These are phyloP conservation scores for Lepidostoma basale DNA, from an alignment of 1,140 invertebrate species.

Conservation along the genomic window DNA sequence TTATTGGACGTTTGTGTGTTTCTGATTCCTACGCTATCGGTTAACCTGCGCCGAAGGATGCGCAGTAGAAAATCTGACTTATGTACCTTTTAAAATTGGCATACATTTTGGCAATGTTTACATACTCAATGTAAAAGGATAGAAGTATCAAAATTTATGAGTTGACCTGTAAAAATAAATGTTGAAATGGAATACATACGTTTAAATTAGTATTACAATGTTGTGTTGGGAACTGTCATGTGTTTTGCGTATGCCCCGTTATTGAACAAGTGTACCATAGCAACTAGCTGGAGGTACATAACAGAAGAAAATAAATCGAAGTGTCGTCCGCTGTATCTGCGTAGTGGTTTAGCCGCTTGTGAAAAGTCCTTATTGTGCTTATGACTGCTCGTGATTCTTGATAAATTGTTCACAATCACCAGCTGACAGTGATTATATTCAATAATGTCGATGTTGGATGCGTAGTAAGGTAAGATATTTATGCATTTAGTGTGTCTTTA, in stretches of 20 bases:
- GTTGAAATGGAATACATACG: background rate
- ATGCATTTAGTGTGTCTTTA: background rate
- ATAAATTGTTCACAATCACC: conserved; percentile 4
- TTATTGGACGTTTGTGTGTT: conserved; percentile 27
- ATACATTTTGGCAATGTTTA: conserved; percentile 27
- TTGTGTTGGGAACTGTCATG: background rate
- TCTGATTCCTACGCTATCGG: background rate
- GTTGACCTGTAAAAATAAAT: background rate
- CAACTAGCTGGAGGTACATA: conserved; percentile 21
- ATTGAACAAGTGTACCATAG: conserved; percentile 14
- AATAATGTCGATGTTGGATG: conserved; percentile 21
- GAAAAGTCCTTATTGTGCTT: conserved; percentile 33
- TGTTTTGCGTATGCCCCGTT: background rate
- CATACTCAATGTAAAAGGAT: conserved; percentile 5
- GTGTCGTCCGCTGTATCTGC: conserved; percentile 23
- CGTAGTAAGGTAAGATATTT: conserved; percentile 31
- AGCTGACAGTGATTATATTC: conserved; percentile 27
- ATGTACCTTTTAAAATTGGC: conserved; percentile 27
- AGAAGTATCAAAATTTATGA: background rate
- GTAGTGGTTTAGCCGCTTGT: conserved; percentile 6
- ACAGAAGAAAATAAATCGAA: conserved; percentile 31
- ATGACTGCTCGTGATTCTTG: conserved; percentile 13
- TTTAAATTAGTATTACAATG: background rate
- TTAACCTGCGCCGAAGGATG: background rate
- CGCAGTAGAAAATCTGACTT: conserved; percentile 22